phyloP scores from a whole-genome alignment of 2,113 vertebrate species.

The Glareola pratincola region DNA sequence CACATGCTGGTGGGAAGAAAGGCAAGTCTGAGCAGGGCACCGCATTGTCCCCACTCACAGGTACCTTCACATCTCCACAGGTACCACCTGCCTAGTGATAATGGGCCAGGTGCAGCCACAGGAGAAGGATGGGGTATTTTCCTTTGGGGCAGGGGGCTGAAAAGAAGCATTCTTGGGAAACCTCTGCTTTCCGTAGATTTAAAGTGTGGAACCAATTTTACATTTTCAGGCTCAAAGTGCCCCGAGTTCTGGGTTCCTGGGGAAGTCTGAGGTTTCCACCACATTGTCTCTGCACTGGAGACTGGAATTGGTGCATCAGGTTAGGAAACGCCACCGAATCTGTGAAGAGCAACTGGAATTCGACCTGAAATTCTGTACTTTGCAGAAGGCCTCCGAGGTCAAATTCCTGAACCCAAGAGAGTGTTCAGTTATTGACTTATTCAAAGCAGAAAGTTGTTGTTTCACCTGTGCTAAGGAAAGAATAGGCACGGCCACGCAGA shows the following conservation, averaged over 20 bases:
- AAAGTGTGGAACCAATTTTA: background rate
- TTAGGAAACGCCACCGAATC: background rate
- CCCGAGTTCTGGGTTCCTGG: background rate
- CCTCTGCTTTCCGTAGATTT: background rate
- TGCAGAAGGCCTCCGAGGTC: background rate
- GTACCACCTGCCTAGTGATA: background rate
- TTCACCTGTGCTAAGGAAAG: background rate
- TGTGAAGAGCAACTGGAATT: background rate
- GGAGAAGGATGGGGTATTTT: background rate
- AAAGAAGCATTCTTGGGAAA: background rate
- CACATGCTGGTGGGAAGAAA: rapidly evolving
- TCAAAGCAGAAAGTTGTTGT: background rate
- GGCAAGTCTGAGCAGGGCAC: background rate
- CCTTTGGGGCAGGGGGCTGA: background rate
- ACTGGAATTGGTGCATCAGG: background rate
- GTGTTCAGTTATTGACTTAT: background rate
- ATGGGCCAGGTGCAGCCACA: rapidly evolving
- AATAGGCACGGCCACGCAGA: background rate
- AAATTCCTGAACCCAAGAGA: background rate
- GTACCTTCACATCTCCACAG: background rate
- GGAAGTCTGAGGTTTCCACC: background rate
- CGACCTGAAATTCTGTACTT: background rate
- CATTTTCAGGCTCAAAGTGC: background rate
- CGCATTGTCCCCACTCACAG: background rate
- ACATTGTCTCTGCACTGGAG: background rate